phyloP scores from a whole-genome alignment of 2,797 vertebrate genomes.

The Apogon talboti region DNA sequence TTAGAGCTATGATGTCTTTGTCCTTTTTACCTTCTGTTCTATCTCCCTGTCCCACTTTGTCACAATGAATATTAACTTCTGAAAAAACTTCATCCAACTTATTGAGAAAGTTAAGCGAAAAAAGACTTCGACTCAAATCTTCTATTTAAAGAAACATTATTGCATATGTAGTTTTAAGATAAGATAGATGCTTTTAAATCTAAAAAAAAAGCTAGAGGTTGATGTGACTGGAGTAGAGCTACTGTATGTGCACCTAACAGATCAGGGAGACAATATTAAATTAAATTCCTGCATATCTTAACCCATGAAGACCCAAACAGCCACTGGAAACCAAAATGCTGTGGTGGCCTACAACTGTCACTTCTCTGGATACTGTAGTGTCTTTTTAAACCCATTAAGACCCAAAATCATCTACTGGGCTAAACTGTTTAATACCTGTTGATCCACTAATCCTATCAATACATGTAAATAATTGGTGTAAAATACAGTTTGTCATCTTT shows the following conservation, averaged over 20 bases:
- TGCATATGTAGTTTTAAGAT: conserved; percentile 22
- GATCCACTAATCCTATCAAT: too few relatives aligned
- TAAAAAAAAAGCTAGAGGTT: background rate
- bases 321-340: too few relatives aligned
- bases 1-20: conserved; percentile 70
- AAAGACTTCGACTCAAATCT: conserved; percentile 27
- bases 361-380: too few relatives aligned
- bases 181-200: background rate
- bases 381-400: too few relatives aligned
- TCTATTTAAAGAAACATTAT: conserved; percentile 10
- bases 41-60: conserved; percentile 67
- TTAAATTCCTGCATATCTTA: background rate
- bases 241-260: background rate
- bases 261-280: background rate
- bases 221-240: background rate
- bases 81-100: conserved; percentile 66
- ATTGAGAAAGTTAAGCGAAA: conserved; percentile 45
- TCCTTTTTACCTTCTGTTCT: conserved; percentile 63
- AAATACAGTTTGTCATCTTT: too few relatives aligned
- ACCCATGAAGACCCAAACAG: too few relatives aligned
- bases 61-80: conserved; percentile 63
- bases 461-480: too few relatives aligned
- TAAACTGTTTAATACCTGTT: too few relatives aligned
- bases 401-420: too few relatives aligned
- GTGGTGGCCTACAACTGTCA: too few relatives aligned